Evolutionary conservation across 2,113 vertebrate species (phyloP), one percentile per base, ranked within the genome.

Genomic region (Speoplatyrhinus poulsoni): DNA sequence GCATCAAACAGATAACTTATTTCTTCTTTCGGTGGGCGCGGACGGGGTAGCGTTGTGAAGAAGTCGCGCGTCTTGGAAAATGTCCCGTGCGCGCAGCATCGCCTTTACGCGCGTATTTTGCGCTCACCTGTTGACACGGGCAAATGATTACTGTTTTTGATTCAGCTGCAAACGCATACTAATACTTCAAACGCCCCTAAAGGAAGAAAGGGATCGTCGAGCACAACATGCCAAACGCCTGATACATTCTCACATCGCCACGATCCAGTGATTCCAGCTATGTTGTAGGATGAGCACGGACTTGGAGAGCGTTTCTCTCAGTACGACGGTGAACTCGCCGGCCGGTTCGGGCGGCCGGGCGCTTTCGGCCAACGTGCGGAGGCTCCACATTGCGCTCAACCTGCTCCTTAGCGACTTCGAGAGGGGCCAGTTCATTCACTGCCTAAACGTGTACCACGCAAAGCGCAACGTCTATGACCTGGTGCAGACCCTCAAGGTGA

Each of bases 381-480:
- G 94, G 88, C 93, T 98, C 54, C 96, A 98, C 91, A 92, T 93
- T 76, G 92, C 95, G 19, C 94, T 98, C 32, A 95, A 93, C 67
- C 86, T 92, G 81, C 92, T 96, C 87, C 94, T 98, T 70, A 93
- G 87, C 88, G 96, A 96, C 69, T 68, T 85, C 49, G 96, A 98
- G 86, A 84, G 96, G 76, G 94, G 95, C 88, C 96, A 94, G 77
- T 96, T 98, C 89, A 92, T 95, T 59, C 96, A 95, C 89, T 98
- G 96, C 46, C 93, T 98, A 65, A 95, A 96, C 77, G 94, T 93
- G 1, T 98, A 98, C 87, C 96, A 95, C 89, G 91, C 94, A 74
- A 95, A 94, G 88, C 92, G 96, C 83, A 98, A 98, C 88, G 96
- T 98, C 70, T 97, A 88, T 89, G 96, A 98, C 89, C 89, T 98